Conservation (phyloP, 2,113 vertebrate genomes). For the Nycticorax nycticorax region DNA sequence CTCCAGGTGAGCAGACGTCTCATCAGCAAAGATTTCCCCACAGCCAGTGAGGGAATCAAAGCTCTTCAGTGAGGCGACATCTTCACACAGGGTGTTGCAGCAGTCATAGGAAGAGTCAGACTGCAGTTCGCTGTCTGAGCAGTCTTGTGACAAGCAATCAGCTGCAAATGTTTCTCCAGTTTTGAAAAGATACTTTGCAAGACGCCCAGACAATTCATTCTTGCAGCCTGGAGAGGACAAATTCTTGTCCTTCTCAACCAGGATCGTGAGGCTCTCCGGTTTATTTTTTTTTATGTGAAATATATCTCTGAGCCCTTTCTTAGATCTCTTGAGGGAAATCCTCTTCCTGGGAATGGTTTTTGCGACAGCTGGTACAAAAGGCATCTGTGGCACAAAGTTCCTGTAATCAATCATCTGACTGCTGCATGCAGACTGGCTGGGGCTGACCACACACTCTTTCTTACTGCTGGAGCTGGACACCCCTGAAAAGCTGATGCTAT, state of each 20-base stretch:
- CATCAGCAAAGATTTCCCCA: slow-evolving; percentile 88
- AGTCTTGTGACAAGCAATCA: slow-evolving; percentile 69
- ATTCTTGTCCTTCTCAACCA: slow-evolving; percentile 59
- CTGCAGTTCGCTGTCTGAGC: slow-evolving; percentile 74
- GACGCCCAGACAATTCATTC: neutral
- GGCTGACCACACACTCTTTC: slow-evolving; percentile 58
- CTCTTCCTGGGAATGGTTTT: slow-evolving; percentile 86
- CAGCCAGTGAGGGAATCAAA: slow-evolving; percentile 89
- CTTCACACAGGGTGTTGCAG: slow-evolving; percentile 78
- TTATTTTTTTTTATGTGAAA: slow-evolving; percentile 80
- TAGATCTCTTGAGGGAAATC: slow-evolving; percentile 83
- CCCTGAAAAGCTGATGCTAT: slow-evolving; percentile 79
- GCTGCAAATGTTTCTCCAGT: slow-evolving; percentile 45
- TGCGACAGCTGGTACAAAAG: slow-evolving; percentile 85
- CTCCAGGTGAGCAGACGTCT: slow-evolving; percentile 77
- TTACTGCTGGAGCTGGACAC: slow-evolving; percentile 57
- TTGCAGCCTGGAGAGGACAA: slow-evolving; percentile 46
- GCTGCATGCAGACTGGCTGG: slow-evolving; percentile 55
- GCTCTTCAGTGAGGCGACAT: slow-evolving; percentile 83
- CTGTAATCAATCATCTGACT: slow-evolving; percentile 83
- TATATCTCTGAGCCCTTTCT: slow-evolving; percentile 82
- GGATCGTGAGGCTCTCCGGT: slow-evolving; percentile 67
- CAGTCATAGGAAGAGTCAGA: slow-evolving; percentile 79
- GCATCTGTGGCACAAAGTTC: slow-evolving; percentile 85
- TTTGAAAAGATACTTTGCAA: slow-evolving; percentile 54